Percentiles rank a stretch among this genome's conserved stretches.
Conservation (phyloP, 2,888 invertebrate species). For the Sphaeridia pumilis region DNA sequence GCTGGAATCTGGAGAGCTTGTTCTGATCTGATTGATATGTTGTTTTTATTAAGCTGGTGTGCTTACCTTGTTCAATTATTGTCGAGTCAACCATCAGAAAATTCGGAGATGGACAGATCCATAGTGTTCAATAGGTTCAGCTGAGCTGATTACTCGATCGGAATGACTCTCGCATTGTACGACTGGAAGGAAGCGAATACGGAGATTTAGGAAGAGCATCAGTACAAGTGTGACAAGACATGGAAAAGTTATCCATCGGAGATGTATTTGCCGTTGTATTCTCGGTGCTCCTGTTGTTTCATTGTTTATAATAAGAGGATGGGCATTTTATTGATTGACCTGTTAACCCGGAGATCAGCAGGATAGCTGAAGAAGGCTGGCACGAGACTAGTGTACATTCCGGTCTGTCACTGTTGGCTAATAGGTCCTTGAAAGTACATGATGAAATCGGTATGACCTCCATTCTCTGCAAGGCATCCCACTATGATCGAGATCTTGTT, state of each 20-base stretch:
- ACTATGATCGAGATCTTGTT: background rate
- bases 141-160: too few relatives aligned
- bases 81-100: too few relatives aligned
- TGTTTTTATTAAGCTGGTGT: too few relatives aligned
- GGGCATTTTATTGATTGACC: conserved; percentile 16
- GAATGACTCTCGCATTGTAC: too few relatives aligned
- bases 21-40: too few relatives aligned
- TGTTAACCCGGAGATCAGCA: conserved; percentile 14
- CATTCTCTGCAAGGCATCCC: background rate
- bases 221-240: background rate
- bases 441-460: background rate
- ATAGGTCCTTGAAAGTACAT: background rate
- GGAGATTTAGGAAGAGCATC: too few relatives aligned
- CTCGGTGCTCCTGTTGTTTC: conserved; percentile 7
- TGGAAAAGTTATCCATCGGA: background rate
- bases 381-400: conserved; percentile 8
- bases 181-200: too few relatives aligned
- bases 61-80: too few relatives aligned
- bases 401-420: background rate
- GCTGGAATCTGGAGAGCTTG: too few relatives aligned
- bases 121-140: too few relatives aligned
- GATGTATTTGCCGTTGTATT: background rate
- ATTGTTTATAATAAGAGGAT: conserved; percentile 16
- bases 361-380: conserved; percentile 12
- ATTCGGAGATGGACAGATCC: too few relatives aligned